These are phyloP conservation scores for Sisyra nigra DNA, from an alignment of 2,888 invertebrate genomes.

Conservation along the genomic window DNA sequence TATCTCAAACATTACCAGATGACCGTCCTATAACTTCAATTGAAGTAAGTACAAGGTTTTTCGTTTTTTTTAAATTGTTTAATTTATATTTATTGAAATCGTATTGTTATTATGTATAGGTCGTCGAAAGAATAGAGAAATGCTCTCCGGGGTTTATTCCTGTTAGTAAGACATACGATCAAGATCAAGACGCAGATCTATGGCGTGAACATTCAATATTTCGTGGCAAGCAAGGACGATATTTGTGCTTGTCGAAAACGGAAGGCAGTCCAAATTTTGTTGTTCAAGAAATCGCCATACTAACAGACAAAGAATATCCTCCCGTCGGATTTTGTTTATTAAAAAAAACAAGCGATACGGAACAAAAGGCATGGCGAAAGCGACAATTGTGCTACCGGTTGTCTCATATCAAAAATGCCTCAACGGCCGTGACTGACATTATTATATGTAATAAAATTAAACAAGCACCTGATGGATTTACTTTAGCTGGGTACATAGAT, in stretches of 20 bases:
- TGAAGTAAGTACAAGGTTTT: conserved; percentile 20
- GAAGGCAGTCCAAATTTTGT: conserved; percentile 63
- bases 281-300: conserved; percentile 56
- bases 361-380: conserved; percentile 75
- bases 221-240: conserved; percentile 60
- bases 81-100: background rate
- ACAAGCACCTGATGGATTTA: conserved; percentile 76
- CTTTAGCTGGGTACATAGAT: conserved; percentile 62
- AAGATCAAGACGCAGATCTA: conserved; percentile 85
- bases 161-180: conserved; percentile 78
- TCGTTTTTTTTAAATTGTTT: conserved; percentile 12
- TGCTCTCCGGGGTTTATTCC: conserved; percentile 53
- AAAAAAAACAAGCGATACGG: conserved; percentile 67
- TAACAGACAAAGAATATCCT: conserved; percentile 73
- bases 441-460: conserved; percentile 78
- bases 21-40: conserved; percentile 75
- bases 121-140: conserved; percentile 51
- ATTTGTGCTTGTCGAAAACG: conserved; percentile 79
- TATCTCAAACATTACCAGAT: conserved; percentile 46
- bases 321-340: conserved; percentile 80
- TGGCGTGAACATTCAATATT: conserved; percentile 58
- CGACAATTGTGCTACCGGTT: conserved; percentile 77
- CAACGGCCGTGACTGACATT: conserved; percentile 75
- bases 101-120: conserved; percentile 37
- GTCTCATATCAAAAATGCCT: conserved; percentile 45